phyloP scores from a whole-genome alignment of 2,888 invertebrate species.

The Drosophila picticornis region DNA sequence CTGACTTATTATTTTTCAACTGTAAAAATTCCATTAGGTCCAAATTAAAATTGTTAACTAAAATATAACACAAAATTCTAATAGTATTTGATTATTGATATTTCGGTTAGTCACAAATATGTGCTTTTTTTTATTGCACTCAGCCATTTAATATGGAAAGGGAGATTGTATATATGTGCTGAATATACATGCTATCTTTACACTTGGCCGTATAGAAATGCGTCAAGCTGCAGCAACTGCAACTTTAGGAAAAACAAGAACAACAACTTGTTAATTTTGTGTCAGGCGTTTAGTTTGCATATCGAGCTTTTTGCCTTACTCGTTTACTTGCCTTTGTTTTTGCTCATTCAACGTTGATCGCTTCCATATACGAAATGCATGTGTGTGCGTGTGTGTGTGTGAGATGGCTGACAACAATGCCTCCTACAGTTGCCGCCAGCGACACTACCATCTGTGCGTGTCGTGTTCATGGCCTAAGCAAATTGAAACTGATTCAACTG shows the following conservation, averaged over 20 bases:
- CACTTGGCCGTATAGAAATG: conserved; percentile 14
- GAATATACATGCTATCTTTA: conserved; percentile 34
- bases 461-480: conserved; percentile 44
- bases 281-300: conserved; percentile 3
- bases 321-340: conserved; percentile 49
- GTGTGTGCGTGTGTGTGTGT: conserved; percentile 1
- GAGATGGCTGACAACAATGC: conserved; percentile 21
- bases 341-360: conserved; percentile 60
- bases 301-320: conserved; percentile 9
- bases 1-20: no score
- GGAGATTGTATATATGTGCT: not conserved
- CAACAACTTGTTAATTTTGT: conserved; percentile 46
- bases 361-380: conserved; percentile 6
- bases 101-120: not conserved
- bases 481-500: conserved; percentile 68
- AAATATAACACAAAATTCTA: not conserved
- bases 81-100: not conserved
- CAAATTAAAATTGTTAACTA: not conserved
- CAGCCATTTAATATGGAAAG: not conserved
- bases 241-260: conserved; percentile 6
- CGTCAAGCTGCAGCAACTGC: not conserved
- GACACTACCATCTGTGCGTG: conserved; percentile 34
- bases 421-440: conserved; percentile 43
- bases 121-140: not conserved
- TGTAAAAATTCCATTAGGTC: not conserved